These are phyloP conservation scores for Endomychus coccineus DNA, from an alignment of 2,888 invertebrate genomes.

Conservation along the genomic window DNA sequence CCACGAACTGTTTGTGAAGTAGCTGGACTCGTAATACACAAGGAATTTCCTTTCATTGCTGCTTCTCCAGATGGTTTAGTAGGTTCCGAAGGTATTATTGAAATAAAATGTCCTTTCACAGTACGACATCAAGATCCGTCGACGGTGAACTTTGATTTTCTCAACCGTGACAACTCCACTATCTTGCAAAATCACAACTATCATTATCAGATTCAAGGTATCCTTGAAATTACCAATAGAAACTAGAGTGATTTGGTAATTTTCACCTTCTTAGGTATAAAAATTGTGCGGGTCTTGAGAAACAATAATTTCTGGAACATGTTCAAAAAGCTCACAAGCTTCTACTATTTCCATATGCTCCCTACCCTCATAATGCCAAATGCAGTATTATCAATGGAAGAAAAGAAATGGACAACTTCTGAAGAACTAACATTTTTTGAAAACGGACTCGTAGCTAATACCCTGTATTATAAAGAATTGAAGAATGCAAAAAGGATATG, in stretches of 20 bases:
- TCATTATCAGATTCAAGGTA: background rate
- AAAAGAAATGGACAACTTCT: background rate
- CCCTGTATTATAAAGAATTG: background rate
- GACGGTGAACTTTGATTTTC: background rate
- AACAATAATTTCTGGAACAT: background rate
- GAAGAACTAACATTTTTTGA: too few species aligned
- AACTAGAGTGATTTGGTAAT: constrained; percentile 1
- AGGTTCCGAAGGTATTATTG: background rate
- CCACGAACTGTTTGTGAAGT: too few species aligned
- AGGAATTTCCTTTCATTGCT: too few species aligned
- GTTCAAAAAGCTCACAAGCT: background rate
- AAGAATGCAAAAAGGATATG: too few species aligned
- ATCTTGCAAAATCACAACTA: background rate
- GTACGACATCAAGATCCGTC: background rate
- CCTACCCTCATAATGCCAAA: background rate
- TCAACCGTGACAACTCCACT: background rate
- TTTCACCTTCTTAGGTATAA: background rate
- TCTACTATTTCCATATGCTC: background rate
- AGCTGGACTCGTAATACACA: too few species aligned
- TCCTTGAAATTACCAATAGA: background rate
- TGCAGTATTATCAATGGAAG: background rate
- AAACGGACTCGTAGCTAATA: background rate
- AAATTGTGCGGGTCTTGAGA: background rate
- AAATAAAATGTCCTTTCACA: background rate
- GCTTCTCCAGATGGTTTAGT: background rate